Conservation (phyloP, 2,113 vertebrate species). For the Cyprinodon brontotheroides region DNA sequence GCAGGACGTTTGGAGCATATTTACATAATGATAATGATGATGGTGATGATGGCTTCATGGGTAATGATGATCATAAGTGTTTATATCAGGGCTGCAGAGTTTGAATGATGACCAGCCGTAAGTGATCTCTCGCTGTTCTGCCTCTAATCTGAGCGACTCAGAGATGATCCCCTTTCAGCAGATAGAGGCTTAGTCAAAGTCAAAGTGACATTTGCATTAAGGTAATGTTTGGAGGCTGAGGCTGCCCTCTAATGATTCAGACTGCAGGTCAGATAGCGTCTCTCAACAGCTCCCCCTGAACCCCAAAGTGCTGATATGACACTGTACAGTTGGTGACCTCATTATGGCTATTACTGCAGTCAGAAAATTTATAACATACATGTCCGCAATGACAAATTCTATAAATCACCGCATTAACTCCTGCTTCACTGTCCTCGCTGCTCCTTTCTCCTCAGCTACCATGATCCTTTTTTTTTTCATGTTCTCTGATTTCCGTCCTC, state of each 20-base stretch:
- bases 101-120: conserved; percentile 47
- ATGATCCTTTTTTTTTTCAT: conserved; percentile 63
- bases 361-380: conserved; percentile 69
- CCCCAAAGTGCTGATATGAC: conserved; percentile 77
- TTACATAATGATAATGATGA: conserved; percentile 66
- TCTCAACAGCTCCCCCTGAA: conserved; percentile 40
- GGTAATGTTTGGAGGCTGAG: conserved; percentile 68
- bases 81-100: conserved; percentile 51
- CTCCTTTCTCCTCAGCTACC: conserved; percentile 36
- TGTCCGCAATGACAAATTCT: conserved; percentile 68
- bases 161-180: conserved; percentile 9
- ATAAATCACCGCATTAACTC: conserved; percentile 74
- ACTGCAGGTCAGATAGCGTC: conserved; percentile 43
- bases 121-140: conserved; percentile 29
- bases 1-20: conserved; percentile 58
- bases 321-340: conserved; percentile 72
- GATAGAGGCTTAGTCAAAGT: conserved; percentile 53
- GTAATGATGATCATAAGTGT: conserved; percentile 55
- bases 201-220: conserved; percentile 64
- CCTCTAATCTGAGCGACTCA: conserved; percentile 6
- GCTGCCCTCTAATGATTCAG: conserved; percentile 56
- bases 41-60: conserved; percentile 46
- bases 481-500: conserved; percentile 75
- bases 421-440: conserved; percentile 62
- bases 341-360: conserved; percentile 75